Conservation (phyloP, 2,888 invertebrate genomes). For the Oligia latruncula region DNA sequence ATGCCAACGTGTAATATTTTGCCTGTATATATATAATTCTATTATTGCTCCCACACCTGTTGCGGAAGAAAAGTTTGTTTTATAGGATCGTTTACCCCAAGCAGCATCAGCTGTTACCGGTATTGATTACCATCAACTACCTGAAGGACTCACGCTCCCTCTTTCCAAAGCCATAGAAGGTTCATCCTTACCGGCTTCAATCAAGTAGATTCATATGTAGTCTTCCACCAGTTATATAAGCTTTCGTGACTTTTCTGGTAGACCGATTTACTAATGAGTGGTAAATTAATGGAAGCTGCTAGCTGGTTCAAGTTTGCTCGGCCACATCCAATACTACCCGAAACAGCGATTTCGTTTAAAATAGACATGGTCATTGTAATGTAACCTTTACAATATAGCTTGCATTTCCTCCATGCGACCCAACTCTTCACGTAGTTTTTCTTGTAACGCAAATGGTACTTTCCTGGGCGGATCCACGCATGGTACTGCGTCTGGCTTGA, state of each 20-base stretch:
- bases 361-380: too few species aligned
- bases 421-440: too few species aligned
- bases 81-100: neutral
- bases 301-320: neutral
- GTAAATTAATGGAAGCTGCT: neutral
- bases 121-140: neutral
- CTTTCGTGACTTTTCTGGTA: neutral
- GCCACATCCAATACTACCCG: neutral
- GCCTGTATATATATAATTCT: neutral
- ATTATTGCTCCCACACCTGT: neutral
- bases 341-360: too few species aligned
- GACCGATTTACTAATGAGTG: neutral
- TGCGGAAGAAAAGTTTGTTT: constrained; percentile 1
- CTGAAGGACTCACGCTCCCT: neutral
- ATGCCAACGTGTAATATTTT: neutral
- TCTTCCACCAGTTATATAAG: neutral
- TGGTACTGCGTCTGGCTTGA: too few species aligned
- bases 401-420: too few species aligned
- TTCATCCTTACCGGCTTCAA: constrained; percentile 1
- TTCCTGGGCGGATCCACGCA: too few species aligned
- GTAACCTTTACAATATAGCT: too few species aligned
- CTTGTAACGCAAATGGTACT: too few species aligned
- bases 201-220: neutral
- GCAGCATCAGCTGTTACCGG: constrained; percentile 6
- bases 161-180: neutral